Evolutionary conservation across 2,888 invertebrate genomes (phyloP), one percentile per base, ranked within the genome.

Genomic region (Drosophila robusta): DNA sequence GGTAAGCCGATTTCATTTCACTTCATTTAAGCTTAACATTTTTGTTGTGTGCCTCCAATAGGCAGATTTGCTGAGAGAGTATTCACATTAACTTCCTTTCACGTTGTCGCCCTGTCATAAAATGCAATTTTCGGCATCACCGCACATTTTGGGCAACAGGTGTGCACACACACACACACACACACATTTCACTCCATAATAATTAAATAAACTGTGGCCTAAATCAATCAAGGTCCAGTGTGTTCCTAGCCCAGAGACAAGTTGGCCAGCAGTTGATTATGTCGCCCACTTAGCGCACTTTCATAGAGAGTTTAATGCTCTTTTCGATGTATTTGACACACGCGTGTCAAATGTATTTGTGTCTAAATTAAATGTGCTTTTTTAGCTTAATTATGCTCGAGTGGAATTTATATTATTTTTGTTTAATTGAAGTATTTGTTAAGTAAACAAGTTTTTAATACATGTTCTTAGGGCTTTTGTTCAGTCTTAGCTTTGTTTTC

Each of bases 1-100:
- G 57, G 54, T 70, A 75, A 78, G 79, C 79, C 82, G 76, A 79
- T 82, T 78, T 82, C 56, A 62, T 82, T 78, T 82, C 70, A 67
- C 79, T 82, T 78, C 70, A 78, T 81, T 70, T 70, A 70, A 70
- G 82, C 66, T 55, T 29, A 63, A 50, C 56, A 60, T 56, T 46
- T 64, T 56, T 39, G n/a, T 24, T 51, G 8, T 16, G 36, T 50
- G 47, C 22, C 41, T 32, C 46, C 60, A 54, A 58, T 50, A 60
- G 57, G 52, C 76, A 60, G 70, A 75, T 76, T 71, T 68, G 29
- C 16, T 34, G 41, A 39, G 24, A 51, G 45, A 61, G 46, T 45
- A 52, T 70, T 52, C 70, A 61, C 67, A 67, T 70, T 51, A 70
- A 41, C 29, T 51, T 29, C 32, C 49, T 51, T 46, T 41, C 16